Evolutionary conservation across 1,140 invertebrate species (phyloP), one percentile per base, ranked within the genome.

Genomic region (Anastatus disparis): DNA sequence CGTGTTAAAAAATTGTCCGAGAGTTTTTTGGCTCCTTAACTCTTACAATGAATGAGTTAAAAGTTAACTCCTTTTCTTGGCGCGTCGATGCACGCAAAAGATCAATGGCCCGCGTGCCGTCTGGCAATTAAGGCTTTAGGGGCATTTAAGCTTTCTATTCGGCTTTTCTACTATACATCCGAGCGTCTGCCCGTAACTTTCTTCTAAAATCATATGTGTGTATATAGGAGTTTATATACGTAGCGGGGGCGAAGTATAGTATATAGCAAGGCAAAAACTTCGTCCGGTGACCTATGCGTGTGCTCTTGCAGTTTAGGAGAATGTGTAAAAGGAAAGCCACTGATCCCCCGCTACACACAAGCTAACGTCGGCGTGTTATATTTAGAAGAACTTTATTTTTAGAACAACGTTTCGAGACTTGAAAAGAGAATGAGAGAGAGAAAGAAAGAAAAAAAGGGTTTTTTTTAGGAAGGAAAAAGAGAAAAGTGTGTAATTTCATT

Each of bases 61-160:
- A n/a, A n/a, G n/a, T n/a, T n/a, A n/a, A n/a, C n/a, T n/a, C n/a
- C n/a, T n/a, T n/a, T n/a, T n/a, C n/a, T n/a, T n/a, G n/a, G n/a
- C n/a, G n/a, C n/a, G n/a, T n/a, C n/a, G 44, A 42, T 9, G 3
- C 31, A 6, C 22, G 24, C 22, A 53, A 69, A n/a, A 62, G 56
- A 69, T 69, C 66, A 69, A 69, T 44, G 66, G 56, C 66, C 65
- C 55, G 26, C 55, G 53, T 31, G 29, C 35, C 31, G 65, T 68
- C 65, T 68, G 65, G 55, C 55, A 68, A 68, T 68, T 68, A 67
- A 20, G 29, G 65, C 8, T n/a, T 27, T 15, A 3, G 3, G 20
- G 46, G n/a, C 17, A 26, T 13, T 9, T 50, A 50, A 3, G 6
- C 46, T 20, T 6, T 2, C n/a, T n/a, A n/a, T n/a, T n/a, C n/a